phyloP scores from a whole-genome alignment of 2,797 vertebrate species.

The Holocentrus rufus region DNA sequence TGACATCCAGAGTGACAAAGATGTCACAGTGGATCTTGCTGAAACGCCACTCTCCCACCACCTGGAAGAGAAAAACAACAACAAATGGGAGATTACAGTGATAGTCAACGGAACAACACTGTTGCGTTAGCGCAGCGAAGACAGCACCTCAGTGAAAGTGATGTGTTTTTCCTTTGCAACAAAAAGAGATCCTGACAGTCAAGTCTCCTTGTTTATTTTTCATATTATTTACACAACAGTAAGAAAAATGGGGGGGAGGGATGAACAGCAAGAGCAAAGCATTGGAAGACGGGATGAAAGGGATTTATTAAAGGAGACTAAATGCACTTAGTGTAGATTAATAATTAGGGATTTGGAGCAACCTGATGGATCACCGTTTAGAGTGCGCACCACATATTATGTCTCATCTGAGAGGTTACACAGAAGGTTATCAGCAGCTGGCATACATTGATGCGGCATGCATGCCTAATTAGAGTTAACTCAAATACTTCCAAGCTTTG shows the following conservation, averaged over 20 bases:
- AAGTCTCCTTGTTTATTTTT: conserved; percentile 9
- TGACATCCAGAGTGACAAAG: conserved; percentile 97
- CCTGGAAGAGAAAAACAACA: conserved; percentile 81
- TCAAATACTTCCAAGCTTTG: no score
- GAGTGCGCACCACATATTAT: no score
- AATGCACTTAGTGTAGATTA: not conserved
- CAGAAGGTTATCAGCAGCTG: no score
- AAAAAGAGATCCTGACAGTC: conserved; percentile 35
- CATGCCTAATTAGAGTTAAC: no score
- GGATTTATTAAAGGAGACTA: conserved; percentile 9
- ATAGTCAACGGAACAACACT: conserved; percentile 43
- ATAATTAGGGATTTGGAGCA: no score
- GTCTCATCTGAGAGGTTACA: no score
- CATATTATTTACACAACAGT: conserved; percentile 27
- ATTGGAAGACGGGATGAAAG: not conserved
- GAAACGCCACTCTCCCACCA: conserved; percentile 97
- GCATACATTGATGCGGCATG: no score
- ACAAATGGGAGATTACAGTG: conserved; percentile 55
- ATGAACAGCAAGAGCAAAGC: conserved; percentile 19
- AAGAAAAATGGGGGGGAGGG: not conserved
- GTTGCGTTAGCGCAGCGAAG: not conserved
- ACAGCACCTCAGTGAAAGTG: conserved; percentile 20
- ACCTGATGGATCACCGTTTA: no score
- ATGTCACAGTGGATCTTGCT: conserved; percentile 98
- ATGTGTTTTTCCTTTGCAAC: conserved; percentile 24